Base-by-base conservation (phyloP, 2,797 vertebrate species). In the Falco naumanni region DNA sequence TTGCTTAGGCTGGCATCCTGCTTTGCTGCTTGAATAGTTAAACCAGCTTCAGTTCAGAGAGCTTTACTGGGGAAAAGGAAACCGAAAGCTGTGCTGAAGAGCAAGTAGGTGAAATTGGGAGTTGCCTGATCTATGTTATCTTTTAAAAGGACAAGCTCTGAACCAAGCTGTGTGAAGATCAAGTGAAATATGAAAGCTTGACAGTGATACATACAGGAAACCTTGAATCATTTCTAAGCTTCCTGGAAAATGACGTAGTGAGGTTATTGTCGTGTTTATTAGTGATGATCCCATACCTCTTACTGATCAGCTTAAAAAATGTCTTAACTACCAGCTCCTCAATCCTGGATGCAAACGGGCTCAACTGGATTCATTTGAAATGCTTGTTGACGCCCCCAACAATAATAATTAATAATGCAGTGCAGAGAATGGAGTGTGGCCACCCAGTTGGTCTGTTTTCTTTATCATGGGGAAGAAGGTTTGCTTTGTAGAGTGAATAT, bases 151-250 rank as follows among this genome's bases (percentile, higher is more conserved):
- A 61, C 71, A 18, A 69, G n/a, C 66, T 76, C 45, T 88, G 90
- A 89, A 60, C 74, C 24, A 19, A 50, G 54, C 43, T 59, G 0
- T 0, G 0, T 29, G 77, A 89, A 83, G 92, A 61, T 37, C 0
- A 16, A 95, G 76, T 48, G 84, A 94, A 83, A 89, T 77, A 80
- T 10, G 22, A 90, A 76, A 86, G 77, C 68, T 48, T 87, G 81
- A 91, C 74, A 78, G 92, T 77, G 84, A 60, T 17, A 45, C 64
- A 14, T 89, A 85, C 94, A 93, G 93, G 95, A 97, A 97, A 86
- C 39, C 83, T 87, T 97, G 94, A 95, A 59, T 96, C 72, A 95
- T 93, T 89, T 92, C 70, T 76, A 19, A 78, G 79, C 94, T 97
- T 97, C 90, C 95, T 93, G 94, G 96, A 96, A 96, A 90, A 90